Evolutionary conservation across 2,113 vertebrate species (phyloP).

Genomic region (Pteruthius melanotis): DNA sequence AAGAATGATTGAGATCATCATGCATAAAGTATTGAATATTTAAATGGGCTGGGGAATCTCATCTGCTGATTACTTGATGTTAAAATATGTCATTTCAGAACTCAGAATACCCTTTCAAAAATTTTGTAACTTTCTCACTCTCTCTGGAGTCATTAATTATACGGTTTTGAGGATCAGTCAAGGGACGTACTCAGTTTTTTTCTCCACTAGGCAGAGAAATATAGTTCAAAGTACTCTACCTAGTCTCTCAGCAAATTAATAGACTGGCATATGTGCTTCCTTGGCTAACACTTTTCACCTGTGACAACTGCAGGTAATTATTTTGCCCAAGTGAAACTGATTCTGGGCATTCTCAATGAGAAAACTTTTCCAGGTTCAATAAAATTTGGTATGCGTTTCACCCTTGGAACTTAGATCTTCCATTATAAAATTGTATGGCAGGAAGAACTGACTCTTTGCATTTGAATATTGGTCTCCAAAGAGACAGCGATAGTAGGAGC

Average conservation of each 20-base stretch:
- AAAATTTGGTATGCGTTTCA: slow-evolving; percentile 68
- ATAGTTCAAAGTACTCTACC: slow-evolving; percentile 32
- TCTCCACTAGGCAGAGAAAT: slow-evolving; percentile 29
- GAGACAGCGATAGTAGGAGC: slow-evolving; percentile 22
- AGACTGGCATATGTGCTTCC: slow-evolving; percentile 19
- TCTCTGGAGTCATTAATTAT: slow-evolving; percentile 71
- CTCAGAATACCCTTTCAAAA: slow-evolving; percentile 61
- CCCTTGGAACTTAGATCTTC: slow-evolving; percentile 69
- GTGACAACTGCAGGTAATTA: slow-evolving; percentile 58
- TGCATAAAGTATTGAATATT: slow-evolving; percentile 43
- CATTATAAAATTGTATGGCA: slow-evolving; percentile 66
- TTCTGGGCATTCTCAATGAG: slow-evolving; percentile 61
- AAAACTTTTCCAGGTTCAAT: slow-evolving; percentile 46
- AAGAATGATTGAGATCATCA: slow-evolving; percentile 8
- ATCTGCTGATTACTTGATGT: slow-evolving; percentile 39
- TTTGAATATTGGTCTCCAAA: slow-evolving; percentile 63
- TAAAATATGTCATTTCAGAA: slow-evolving; percentile 57
- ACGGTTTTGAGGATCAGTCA: slow-evolving; percentile 33
- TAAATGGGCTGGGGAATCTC: slow-evolving; percentile 49
- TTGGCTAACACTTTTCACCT: slow-evolving; percentile 61
- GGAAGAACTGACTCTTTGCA: slow-evolving; percentile 53
- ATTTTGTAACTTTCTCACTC: slow-evolving; percentile 42
- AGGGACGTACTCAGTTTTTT: background rate
- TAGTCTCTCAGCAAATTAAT: slow-evolving; percentile 45
- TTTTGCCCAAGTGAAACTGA: slow-evolving; percentile 66